A percentile compares a stretch with the other conserved stretches of the same genome.
phyloP scores from a whole-genome alignment of 2,113 vertebrate species.

The Muscicapa adusta region DNA sequence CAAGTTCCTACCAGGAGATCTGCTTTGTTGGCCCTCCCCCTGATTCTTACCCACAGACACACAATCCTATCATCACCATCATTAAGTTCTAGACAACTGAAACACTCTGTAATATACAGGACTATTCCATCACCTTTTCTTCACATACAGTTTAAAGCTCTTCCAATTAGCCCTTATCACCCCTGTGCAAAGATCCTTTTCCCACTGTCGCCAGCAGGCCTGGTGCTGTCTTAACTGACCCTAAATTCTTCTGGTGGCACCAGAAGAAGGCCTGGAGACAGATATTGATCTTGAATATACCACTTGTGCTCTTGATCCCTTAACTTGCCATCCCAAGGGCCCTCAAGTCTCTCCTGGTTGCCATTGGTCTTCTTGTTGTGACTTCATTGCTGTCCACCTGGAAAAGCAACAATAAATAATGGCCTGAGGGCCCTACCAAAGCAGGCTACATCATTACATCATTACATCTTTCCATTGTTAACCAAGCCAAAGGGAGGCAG shows the following conservation, averaged over 20 bases:
- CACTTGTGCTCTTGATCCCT: accelerated
- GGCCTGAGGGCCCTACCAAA: no score
- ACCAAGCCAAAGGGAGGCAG: not conserved
- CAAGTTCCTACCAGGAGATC: not conserved
- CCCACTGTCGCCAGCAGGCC: no score
- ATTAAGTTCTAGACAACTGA: not conserved
- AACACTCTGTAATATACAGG: not conserved
- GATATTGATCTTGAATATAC: not conserved
- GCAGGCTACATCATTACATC: no score
- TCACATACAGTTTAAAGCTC: not conserved
- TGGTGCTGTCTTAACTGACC: not conserved
- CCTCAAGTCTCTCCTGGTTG: not conserved
- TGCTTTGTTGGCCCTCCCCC: not conserved
- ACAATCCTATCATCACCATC: no score
- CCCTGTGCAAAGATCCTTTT: not conserved
- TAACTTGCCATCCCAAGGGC: not conserved
- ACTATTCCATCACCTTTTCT: not conserved
- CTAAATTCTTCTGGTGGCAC: not conserved
- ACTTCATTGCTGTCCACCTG: not conserved
- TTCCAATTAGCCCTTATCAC: not conserved
- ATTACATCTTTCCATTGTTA: no score
- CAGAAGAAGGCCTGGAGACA: no score
- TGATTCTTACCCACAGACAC: not conserved
- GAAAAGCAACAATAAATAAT: not conserved
- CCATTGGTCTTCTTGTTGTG: not conserved